Evolutionary conservation across 2,797 vertebrate species (phyloP), one percentile per base, ranked within the genome.

Genomic region (Enteromius anoplus): DNA sequence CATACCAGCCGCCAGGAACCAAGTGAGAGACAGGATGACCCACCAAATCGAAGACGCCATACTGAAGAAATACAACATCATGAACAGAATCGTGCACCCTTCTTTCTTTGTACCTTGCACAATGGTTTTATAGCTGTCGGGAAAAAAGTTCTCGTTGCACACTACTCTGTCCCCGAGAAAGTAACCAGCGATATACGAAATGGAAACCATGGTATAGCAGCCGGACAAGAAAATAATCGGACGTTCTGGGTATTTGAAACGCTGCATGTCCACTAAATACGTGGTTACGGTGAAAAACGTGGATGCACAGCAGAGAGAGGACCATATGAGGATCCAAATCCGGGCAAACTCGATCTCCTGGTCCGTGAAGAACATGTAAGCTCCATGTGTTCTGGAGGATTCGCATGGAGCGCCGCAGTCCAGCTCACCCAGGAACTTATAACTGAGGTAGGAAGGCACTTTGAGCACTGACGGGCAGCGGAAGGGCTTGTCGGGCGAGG

Each of bases 31-130:
- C 40, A 99, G 91, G 90, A 99, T 98, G 88, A 99, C 97, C 98
- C 98, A 99, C 98, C 98, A 99, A 93, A 99, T 97, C 10, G 97
- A 99, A 83, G 97, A 98, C 90, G 98, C 98, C 97, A 99, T 99
- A 90, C 97, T 93, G 87, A 99, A 99, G 92, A 99, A 99, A 84
- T 99, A 99, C 0, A 99, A 95, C 97, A 99, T 98, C 97, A 99
- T 99, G 90, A 99, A 99, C 78, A 99, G 96, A 84, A 99, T 99
- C 84, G 98, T 99, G 91, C 98, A 99, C 6, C 97, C 97, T 86
- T 99, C 98, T 87, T 98, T 98, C 89, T 99, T 99, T 79, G 98
- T 99, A 88, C 98, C 98, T 87, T 99, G 98, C 21, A 98, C 97
- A 37, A 99, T 95, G 0, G 98, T 99, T 89, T 96, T 97, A 83